These are phyloP conservation scores for Agriopis marginaria DNA, from an alignment of 2,888 invertebrate genomes.

Conservation along the genomic window DNA sequence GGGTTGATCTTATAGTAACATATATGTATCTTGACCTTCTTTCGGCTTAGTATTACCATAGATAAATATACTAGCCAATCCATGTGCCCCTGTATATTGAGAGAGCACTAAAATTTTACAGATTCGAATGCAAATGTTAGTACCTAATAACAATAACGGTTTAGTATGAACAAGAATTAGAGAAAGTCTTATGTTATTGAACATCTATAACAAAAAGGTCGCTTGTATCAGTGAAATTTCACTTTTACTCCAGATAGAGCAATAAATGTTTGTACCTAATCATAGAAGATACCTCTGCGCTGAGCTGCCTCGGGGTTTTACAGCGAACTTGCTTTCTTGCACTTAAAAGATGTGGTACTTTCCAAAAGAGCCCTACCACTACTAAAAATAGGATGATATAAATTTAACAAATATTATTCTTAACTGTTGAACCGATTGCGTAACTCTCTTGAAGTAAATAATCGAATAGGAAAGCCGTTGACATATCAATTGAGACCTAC, in stretches of 20 bases:
- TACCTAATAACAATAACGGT: conserved; percentile 2
- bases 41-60: too few species aligned
- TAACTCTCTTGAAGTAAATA: conserved; percentile 2
- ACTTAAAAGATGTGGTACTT: neutral
- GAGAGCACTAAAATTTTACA: conserved; percentile 5
- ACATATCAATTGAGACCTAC: conserved; percentile 56
- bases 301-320: conserved; percentile 51
- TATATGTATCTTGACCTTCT: too few species aligned
- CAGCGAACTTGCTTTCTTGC: conserved; percentile 24
- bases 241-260: conserved; percentile 67
- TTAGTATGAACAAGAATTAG: conserved; percentile 20
- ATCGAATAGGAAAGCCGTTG: conserved; percentile 52
- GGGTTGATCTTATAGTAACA: too few species aligned
- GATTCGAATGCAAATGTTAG: conserved; percentile 10
- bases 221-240: conserved; percentile 58
- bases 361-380: too few species aligned
- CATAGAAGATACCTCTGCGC: conserved; percentile 60
- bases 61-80: too few species aligned
- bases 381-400: neutral
- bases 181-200: conserved; percentile 46
- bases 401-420: neutral
- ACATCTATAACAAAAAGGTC: conserved; percentile 51
- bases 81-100: neutral
- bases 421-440: neutral
- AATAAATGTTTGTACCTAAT: conserved; percentile 66